A percentile compares a stretch with the other conserved stretches of the same genome.
phyloP scores from a whole-genome alignment of 2,888 invertebrate species.

The Drosophila nr. perissopoda region DNA sequence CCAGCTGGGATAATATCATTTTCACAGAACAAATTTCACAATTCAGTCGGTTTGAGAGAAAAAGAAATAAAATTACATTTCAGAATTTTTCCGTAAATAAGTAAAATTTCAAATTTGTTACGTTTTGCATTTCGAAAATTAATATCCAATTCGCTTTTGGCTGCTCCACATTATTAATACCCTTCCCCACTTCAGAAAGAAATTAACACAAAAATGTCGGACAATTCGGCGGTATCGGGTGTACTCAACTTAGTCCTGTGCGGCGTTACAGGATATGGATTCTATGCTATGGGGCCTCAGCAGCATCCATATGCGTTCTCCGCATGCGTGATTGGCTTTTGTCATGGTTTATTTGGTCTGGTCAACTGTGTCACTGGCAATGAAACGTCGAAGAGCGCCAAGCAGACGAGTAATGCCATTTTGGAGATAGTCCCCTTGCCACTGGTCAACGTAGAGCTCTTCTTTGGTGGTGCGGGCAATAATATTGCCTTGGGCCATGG shows the following conservation, averaged over 20 bases:
- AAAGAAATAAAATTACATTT: slow-evolving; percentile 30
- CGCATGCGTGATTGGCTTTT: slow-evolving; percentile 73
- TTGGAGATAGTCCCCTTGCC: slow-evolving; percentile 74
- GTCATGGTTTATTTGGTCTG: slow-evolving; percentile 71
- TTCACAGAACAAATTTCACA: slow-evolving; percentile 48
- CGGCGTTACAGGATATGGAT: slow-evolving; percentile 71
- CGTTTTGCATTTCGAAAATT: neutral
- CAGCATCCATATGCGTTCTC: slow-evolving; percentile 74
- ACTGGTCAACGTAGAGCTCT: slow-evolving; percentile 73
- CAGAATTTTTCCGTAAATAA: slow-evolving; percentile 16
- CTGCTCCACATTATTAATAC: neutral
- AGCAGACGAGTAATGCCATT: slow-evolving; percentile 41
- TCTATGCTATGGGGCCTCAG: slow-evolving; percentile 48
- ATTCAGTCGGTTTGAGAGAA: slow-evolving; percentile 62
- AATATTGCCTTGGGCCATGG: slow-evolving; percentile 77
- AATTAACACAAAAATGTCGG: slow-evolving; percentile 47
- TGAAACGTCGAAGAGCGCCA: slow-evolving; percentile 15
- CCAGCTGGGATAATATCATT: slow-evolving; percentile 25
- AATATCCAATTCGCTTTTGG: neutral
- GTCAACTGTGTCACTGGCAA: slow-evolving; percentile 25
- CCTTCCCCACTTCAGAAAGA: neutral
- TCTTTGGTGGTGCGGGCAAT: slow-evolving; percentile 54
- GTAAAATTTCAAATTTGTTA: slow-evolving; percentile 10
- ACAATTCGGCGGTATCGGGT: slow-evolving; percentile 36
- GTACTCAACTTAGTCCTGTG: slow-evolving; percentile 60